Percentiles rank a stretch among this genome's conserved stretches.
phyloP scores from a whole-genome alignment of 1,140 invertebrate species.

The Cotesia typhae region DNA sequence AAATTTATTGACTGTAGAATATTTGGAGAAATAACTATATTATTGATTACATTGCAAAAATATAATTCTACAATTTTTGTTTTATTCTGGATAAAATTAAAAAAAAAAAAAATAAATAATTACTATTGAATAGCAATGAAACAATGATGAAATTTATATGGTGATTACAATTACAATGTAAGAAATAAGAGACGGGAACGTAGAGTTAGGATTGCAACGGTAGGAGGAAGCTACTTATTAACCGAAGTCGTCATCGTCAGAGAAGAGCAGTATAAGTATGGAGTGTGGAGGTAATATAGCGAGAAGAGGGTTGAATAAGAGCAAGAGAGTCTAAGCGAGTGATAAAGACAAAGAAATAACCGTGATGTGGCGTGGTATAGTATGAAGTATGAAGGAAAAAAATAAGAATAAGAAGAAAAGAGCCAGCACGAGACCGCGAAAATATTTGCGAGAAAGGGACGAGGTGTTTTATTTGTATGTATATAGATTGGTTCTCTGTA shows the following conservation, averaged over 20 bases:
- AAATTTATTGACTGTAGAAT: too few relatives aligned
- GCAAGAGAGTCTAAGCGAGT: neutral
- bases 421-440: constrained; percentile 19
- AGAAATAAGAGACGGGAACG: constrained; percentile 6
- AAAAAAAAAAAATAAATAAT: too few relatives aligned
- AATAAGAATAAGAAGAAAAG: neutral
- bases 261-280: neutral
- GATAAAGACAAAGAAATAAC: constrained; percentile 6
- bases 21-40: too few relatives aligned
- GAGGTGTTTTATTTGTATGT: neutral
- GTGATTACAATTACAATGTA: constrained; percentile 15
- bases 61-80: too few relatives aligned
- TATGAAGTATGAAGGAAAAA: neutral
- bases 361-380: neutral
- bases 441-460: neutral
- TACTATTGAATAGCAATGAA: too few relatives aligned
- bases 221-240: constrained; percentile 31
- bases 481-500: neutral
- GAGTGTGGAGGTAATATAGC: neutral
- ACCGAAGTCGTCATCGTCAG: neutral
- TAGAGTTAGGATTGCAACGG: constrained; percentile 13
- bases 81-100: too few relatives aligned
- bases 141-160: constrained; percentile 8
- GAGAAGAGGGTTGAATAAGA: neutral
- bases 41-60: too few relatives aligned